These are phyloP conservation scores for Selenia dentaria DNA, from an alignment of 2,888 invertebrate species.

Conservation along the genomic window DNA sequence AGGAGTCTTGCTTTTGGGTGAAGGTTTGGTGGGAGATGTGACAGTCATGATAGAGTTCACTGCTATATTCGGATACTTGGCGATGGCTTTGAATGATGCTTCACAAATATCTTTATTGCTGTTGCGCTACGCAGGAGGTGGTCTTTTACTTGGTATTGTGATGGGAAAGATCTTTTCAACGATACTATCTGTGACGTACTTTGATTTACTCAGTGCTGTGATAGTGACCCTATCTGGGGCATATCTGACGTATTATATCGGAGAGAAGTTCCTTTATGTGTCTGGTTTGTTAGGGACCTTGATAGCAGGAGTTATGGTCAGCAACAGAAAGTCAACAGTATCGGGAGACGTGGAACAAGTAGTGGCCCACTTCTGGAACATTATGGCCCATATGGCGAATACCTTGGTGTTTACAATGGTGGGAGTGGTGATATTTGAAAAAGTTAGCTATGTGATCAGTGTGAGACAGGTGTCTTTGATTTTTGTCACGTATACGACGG, in stretches of 20 bases:
- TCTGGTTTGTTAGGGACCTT: slow-evolving; percentile 69
- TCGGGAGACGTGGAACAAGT: slow-evolving; percentile 69
- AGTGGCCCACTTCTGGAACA: slow-evolving; percentile 62
- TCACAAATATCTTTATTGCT: slow-evolving; percentile 63
- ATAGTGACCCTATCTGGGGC: slow-evolving; percentile 65
- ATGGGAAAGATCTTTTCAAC: slow-evolving; percentile 64
- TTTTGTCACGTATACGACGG: slow-evolving; percentile 75
- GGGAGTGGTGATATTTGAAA: slow-evolving; percentile 85
- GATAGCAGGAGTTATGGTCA: slow-evolving; percentile 65
- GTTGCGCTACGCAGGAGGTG: slow-evolving; percentile 66
- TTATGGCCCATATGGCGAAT: slow-evolving; percentile 70
- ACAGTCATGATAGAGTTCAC: slow-evolving; percentile 73
- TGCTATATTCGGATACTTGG: slow-evolving; percentile 62
- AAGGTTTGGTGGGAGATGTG: slow-evolving; percentile 71
- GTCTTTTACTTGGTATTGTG: slow-evolving; percentile 62
- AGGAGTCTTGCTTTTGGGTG: slow-evolving; percentile 66
- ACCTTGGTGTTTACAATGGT: slow-evolving; percentile 86
- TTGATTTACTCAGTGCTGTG: slow-evolving; percentile 65
- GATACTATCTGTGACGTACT: slow-evolving; percentile 64
- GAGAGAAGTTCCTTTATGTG: slow-evolving; percentile 72
- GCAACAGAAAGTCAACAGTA: slow-evolving; percentile 64
- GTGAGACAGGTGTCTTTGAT: slow-evolving; percentile 65
- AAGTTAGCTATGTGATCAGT: slow-evolving; percentile 67
- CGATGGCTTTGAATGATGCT: slow-evolving; percentile 53
- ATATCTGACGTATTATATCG: slow-evolving; percentile 69